Evolutionary conservation across 2,888 invertebrate species (phyloP), one percentile per base, ranked within the genome.

Genomic region (Drosophila paramelanica): DNA sequence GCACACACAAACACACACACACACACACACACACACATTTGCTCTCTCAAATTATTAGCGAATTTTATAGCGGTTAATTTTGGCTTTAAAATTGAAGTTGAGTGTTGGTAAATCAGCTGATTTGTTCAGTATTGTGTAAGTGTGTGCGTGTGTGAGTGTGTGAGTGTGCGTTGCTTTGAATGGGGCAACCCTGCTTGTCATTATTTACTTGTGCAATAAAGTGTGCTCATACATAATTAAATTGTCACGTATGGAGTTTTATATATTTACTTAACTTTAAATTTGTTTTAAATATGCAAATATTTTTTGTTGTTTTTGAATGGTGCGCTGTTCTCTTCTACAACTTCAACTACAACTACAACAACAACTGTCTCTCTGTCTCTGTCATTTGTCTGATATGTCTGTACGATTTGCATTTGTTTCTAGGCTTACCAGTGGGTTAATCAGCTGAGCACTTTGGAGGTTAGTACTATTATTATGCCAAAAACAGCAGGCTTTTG

Each of bases 391-490:
- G 47, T 66, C 73, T 66, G 65, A 70, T 56, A 64, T 52, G 77
- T 73, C 13, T 64, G 56, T 79, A 47, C 61, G 65, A 65, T 77
- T 77, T 78, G 61, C 58, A 71, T 76, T 67, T 81, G 77, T 67
- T 77, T 77, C 73, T 81, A 77, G 81, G 77, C 77, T 77, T 81
- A 77, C 77, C 77, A 81, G 81, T 77, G 77, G 81, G 77, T 81
- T 68, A 77, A 77, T 77, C 81, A 77, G 73, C 73, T 81, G 68
- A 77, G 55, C 77, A 73, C 67, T 61, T 77, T 81, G 42, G 77
- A 81, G 77, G 81, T 77, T 81, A 81, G 81, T 77, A 81, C 47
- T 60, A 65, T 36, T 47, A 51, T 20, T 33, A 55, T 43, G 33
- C 31, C 20, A 27, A 42, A 8, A 41, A 17, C n/a, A 52, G 41